Conservation (phyloP, 2,888 invertebrate genomes). For the Epicampocera succincta region DNA sequence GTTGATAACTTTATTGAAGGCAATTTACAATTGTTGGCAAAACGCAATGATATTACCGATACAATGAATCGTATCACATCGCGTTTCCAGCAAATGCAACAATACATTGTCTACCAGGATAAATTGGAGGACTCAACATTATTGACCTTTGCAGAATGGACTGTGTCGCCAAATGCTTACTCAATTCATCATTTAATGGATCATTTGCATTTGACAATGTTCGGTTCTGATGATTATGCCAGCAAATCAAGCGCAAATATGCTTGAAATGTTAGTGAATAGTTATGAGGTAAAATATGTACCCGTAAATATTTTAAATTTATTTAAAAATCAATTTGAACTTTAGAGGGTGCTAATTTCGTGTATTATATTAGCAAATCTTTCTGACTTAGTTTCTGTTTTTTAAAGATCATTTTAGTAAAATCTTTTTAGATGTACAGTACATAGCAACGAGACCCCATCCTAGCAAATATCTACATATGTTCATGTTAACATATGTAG, state of each 20-base stretch:
- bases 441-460: too few relatives aligned
- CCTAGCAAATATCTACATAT: too few relatives aligned
- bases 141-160: slow-evolving; percentile 87
- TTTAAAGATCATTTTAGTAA: too few relatives aligned
- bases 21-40: slow-evolving; percentile 84
- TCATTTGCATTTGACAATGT: slow-evolving; percentile 85
- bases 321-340: not conserved
- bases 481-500: too few relatives aligned
- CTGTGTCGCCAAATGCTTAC: slow-evolving; percentile 86
- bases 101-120: slow-evolving; percentile 83
- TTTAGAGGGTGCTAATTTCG: too few relatives aligned
- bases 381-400: too few relatives aligned
- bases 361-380: too few relatives aligned
- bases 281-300: slow-evolving; percentile 76
- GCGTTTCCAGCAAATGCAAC: slow-evolving; percentile 84
- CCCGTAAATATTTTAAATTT: not conserved
- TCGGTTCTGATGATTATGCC: slow-evolving; percentile 81
- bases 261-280: slow-evolving; percentile 72
- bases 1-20: slow-evolving; percentile 75
- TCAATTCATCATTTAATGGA: slow-evolving; percentile 86
- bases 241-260: slow-evolving; percentile 72
- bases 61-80: slow-evolving; percentile 84
- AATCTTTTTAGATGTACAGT: too few relatives aligned
- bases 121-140: slow-evolving; percentile 86
- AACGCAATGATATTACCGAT: slow-evolving; percentile 85